Evolutionary conservation across 1,140 invertebrate genomes (phyloP), one percentile per base, ranked within the genome.

Genomic region (Drosophila lini): DNA sequence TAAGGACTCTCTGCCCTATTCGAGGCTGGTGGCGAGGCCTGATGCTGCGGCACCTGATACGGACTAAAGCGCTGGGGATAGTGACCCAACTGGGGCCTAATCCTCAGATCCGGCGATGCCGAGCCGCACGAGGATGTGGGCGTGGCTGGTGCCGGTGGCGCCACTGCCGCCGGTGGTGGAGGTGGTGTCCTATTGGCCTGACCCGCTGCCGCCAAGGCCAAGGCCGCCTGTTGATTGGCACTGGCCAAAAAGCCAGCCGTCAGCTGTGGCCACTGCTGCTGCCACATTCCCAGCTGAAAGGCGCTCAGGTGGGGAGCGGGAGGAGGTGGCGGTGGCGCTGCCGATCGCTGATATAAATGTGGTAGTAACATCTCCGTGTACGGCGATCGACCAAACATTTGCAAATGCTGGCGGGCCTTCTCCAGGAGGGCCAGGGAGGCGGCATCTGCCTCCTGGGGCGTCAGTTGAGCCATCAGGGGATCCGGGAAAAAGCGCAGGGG

Each of bases 391-490:
- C 94, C 92, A 83, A 94, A 94, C 93, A 95, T 93, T 63, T 94
- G 94, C 58, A 95, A 89, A 65, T 95, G 94, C 34, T 94, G 94
- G 4, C 94, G 91, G 1, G 94, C 94, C 82, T 95, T 95, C 81
- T 95, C 94, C 81, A 94, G 90, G 81, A 94, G 93, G 0, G 94
- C 94, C 34, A 94, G 90, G 19, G 93, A 94, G 3, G 91, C 92
- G 38, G 93, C 93, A 73, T 94, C 94, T 73, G 94, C 94, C 89
- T 94, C 95, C 76, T 95, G 92, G 91, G 52, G 92, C 84, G 92
- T 94, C 92, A 80, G 93, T 68, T 77, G 93, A 45, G 75, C 92
- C 93, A 92, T 91, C 60, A 92, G 48, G 6, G 90, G 91, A 67
- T 90, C 85, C 68, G 94, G 94, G 41, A 94, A 93, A 80, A 95